Conservation (phyloP, 1,140 invertebrate species). For the Lepidurus arcticus region DNA sequence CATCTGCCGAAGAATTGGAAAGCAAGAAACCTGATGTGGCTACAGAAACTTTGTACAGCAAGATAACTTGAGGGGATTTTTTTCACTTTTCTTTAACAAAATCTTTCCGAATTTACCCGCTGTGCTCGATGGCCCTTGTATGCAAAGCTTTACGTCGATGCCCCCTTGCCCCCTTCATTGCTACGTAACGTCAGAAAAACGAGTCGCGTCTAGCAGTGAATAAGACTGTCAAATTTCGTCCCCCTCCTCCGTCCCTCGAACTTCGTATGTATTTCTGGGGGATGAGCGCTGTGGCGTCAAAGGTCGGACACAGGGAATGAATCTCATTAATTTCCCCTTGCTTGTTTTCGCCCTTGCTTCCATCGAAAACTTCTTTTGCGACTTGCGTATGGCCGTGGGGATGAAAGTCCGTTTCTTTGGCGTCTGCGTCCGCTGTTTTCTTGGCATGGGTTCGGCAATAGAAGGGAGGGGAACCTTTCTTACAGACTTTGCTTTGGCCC, state of each 20-base stretch:
- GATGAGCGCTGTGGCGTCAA: not conserved
- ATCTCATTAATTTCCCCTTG: constrained; percentile 14
- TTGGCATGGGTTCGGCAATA: not conserved
- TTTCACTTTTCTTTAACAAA: no score
- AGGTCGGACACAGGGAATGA: not conserved
- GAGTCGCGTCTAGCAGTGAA: not conserved
- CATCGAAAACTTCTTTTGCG: not conserved
- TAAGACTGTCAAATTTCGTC: not conserved
- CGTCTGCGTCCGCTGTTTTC: constrained; percentile 6
- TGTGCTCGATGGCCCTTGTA: no score
- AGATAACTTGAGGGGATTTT: no score
- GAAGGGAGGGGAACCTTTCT: not conserved
- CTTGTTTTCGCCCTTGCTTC: constrained; percentile 3
- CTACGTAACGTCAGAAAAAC: no score
- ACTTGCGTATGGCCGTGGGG: not conserved
- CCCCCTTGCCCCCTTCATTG: no score
- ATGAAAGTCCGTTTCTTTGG: not conserved
- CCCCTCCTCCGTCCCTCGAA: not conserved
- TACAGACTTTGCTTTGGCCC: not conserved
- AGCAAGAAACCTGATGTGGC: no score
- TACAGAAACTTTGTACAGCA: no score
- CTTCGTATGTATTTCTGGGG: not conserved
- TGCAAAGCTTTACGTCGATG: no score
- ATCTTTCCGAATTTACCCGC: no score
- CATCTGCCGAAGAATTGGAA: no score